A percentile compares a stretch with the other conserved stretches of the same genome.
Conservation (phyloP, 2,888 invertebrate genomes). For the Lymantria dispar region DNA sequence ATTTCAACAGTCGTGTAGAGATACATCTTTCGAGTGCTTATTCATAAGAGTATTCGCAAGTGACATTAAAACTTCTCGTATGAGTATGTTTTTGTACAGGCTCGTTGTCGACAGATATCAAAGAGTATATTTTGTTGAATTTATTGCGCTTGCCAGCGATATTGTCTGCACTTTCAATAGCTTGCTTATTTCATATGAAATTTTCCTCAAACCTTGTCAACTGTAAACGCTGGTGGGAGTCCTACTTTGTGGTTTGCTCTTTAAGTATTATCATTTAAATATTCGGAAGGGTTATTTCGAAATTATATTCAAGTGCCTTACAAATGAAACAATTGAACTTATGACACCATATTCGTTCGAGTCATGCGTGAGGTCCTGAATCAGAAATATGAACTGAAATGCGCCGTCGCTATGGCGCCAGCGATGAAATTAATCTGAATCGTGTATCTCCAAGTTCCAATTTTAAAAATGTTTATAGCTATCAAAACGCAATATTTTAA, state of each 20-base stretch:
- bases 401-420: constrained; percentile 62
- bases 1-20: constrained; percentile 76
- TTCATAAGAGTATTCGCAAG: constrained; percentile 68
- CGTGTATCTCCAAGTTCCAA: constrained; percentile 55
- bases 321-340: constrained; percentile 28
- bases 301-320: constrained; percentile 16
- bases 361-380: constrained; percentile 61
- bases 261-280: constrained; percentile 16
- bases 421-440: constrained; percentile 56
- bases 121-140: constrained; percentile 59
- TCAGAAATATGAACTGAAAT: constrained; percentile 65
- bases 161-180: constrained; percentile 47
- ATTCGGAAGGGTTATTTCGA: constrained; percentile 22
- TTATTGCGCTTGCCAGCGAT: constrained; percentile 56
- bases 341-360: constrained; percentile 18
- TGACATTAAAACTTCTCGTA: constrained; percentile 71
- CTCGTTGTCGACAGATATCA: constrained; percentile 66
- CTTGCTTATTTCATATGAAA: constrained; percentile 48
- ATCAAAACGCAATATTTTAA: constrained; percentile 40
- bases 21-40: constrained; percentile 68
- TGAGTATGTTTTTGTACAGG: constrained; percentile 63
- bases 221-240: constrained; percentile 29
- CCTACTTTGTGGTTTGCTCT: constrained; percentile 31
- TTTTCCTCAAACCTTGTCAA: constrained; percentile 46
- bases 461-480: constrained; percentile 49